phyloP scores from a whole-genome alignment of 2,797 vertebrate genomes.

The Sparus aurata region DNA sequence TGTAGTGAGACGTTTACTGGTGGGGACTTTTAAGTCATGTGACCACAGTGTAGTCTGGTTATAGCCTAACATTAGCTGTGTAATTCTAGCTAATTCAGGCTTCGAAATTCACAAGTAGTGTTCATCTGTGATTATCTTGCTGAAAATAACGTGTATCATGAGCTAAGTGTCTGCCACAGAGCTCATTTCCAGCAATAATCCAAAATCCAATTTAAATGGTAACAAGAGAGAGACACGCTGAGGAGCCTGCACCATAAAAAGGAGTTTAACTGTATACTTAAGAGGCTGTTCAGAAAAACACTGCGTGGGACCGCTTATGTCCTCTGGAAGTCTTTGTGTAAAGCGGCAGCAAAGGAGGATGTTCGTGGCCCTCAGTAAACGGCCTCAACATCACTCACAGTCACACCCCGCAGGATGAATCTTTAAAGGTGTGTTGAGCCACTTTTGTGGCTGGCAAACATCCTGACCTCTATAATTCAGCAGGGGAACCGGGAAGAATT shows the following conservation, averaged over 20 bases:
- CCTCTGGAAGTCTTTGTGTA: slow-evolving; percentile 12
- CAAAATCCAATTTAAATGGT: not conserved
- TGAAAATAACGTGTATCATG: no score
- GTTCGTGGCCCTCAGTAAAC: slow-evolving; percentile 35
- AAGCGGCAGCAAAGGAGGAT: slow-evolving; percentile 26
- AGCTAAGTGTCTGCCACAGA: no score
- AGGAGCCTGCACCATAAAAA: not conserved
- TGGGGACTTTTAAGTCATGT: no score
- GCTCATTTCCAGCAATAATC: no score
- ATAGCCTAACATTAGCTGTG: no score
- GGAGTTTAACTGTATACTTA: not conserved
- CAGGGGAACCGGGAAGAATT: slow-evolving; percentile 32
- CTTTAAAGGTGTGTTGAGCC: slow-evolving; percentile 58
- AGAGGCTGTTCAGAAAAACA: slow-evolving; percentile 2
- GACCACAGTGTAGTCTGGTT: no score
- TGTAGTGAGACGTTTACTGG: no score
- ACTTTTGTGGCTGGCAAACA: slow-evolving; percentile 60
- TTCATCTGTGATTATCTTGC: no score
- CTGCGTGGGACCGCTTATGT: slow-evolving; percentile 1
- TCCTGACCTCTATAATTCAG: slow-evolving; percentile 61
- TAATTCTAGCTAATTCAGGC: no score
- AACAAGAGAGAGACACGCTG: not conserved
- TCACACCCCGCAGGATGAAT: slow-evolving; percentile 52
- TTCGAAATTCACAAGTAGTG: no score
- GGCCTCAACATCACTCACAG: slow-evolving; percentile 22